phyloP scores from a whole-genome alignment of 2,113 vertebrate genomes.

The Pavo muticus region DNA sequence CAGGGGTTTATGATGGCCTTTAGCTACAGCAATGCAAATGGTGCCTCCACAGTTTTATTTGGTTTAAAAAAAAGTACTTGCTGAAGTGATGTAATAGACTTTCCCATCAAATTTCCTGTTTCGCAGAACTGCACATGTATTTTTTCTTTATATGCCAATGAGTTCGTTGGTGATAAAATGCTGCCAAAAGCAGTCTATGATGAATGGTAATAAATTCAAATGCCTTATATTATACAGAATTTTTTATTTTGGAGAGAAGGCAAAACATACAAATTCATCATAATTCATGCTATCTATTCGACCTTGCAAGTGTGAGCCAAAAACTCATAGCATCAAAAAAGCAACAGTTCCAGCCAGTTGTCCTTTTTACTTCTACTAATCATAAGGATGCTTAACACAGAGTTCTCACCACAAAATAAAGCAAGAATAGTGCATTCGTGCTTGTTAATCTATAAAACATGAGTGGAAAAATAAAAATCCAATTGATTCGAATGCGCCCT shows the following conservation, averaged over 20 bases:
- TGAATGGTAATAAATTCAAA: constrained; percentile 72
- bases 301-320: constrained; percentile 37
- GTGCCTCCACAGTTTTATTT: constrained; percentile 75
- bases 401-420: constrained; percentile 32
- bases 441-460: constrained; percentile 51
- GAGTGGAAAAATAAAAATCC: constrained; percentile 30
- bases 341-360: constrained; percentile 28
- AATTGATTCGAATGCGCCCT: background rate
- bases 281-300: constrained; percentile 55
- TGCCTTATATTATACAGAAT: constrained; percentile 23
- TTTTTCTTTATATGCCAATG: constrained; percentile 63
- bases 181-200: constrained; percentile 75
- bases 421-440: background rate
- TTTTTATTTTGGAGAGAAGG: constrained; percentile 28
- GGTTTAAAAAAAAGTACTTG: constrained; percentile 27
- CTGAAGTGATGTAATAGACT: constrained; percentile 65
- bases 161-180: constrained; percentile 60
- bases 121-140: constrained; percentile 38
- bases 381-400: background rate
- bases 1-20: constrained; percentile 76
- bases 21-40: constrained; percentile 59
- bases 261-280: constrained; percentile 52
- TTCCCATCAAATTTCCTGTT: constrained; percentile 69
- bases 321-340: constrained; percentile 30
- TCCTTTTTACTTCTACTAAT: constrained; percentile 8